phyloP scores from a whole-genome alignment of 2,888 invertebrate genomes.

The Notodonta dromedarius region DNA sequence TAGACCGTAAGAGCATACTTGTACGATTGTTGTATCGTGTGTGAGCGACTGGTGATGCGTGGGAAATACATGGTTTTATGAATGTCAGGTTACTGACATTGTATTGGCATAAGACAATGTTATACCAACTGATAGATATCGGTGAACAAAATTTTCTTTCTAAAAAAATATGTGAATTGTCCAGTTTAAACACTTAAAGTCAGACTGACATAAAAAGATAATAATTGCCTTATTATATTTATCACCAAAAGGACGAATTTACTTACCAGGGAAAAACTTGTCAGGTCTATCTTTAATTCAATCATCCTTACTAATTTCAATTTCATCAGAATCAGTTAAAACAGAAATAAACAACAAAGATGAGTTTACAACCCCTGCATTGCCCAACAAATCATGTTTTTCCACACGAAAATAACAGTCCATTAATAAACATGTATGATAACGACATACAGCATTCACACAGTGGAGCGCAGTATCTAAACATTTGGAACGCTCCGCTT shows the following conservation, averaged over 20 bases:
- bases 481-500: constrained; percentile 35
- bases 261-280: no score
- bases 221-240: no score
- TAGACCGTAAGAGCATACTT: not conserved
- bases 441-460: constrained; percentile 11
- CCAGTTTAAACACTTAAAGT: no score
- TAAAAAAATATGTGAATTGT: no score
- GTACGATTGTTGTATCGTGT: not conserved
- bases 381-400: constrained; percentile 4
- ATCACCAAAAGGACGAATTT: no score
- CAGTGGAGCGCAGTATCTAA: constrained; percentile 25
- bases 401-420: constrained; percentile 3
- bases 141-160: no score
- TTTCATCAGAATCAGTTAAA: not conserved
- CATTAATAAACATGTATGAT: constrained; percentile 42
- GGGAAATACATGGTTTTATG: not conserved
- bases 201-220: no score
- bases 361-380: not conserved
- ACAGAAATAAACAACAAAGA: no score
- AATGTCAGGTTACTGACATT: no score
- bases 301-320: not conserved
- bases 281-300: not conserved
- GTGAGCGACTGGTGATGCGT: not conserved
- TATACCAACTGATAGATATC: no score
- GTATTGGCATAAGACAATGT: no score